Percentiles rank a stretch among this genome's conserved stretches.
Conservation (phyloP, 2,888 invertebrate species). For the Eupithecia dodoneata region DNA sequence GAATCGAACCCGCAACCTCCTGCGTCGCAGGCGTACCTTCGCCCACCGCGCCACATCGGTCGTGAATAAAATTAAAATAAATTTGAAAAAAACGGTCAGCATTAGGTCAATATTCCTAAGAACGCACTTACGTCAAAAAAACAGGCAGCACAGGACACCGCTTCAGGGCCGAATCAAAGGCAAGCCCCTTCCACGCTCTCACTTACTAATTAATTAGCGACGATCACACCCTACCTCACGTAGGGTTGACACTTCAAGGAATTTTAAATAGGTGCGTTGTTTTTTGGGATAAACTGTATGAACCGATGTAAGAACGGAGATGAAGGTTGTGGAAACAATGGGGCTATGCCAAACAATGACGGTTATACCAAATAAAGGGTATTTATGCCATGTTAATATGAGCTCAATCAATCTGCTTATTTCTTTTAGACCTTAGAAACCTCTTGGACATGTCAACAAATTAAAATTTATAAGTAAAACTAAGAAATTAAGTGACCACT, state of each 20-base stretch:
- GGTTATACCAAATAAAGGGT: no score
- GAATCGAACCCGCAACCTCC: no score
- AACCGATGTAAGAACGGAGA: not conserved
- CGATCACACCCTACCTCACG: slow-evolving; percentile 40
- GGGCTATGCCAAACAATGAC: no score
- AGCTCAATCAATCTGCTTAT: no score
- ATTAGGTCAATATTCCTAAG: not conserved
- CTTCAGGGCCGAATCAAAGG: slow-evolving; percentile 31
- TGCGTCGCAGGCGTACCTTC: no score
- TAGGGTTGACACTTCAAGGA: slow-evolving; percentile 36
- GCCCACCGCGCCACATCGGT: no score
- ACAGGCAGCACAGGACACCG: slow-evolving; percentile 4
- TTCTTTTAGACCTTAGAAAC: no score
- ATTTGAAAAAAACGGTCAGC: not conserved
- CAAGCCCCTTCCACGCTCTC: slow-evolving; percentile 32
- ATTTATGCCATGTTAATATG: no score
- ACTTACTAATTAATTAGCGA: slow-evolving; percentile 45
- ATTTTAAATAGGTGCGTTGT: not conserved
- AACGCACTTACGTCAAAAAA: slow-evolving; percentile 23
- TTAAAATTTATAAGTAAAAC: no score
- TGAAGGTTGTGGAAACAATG: not conserved
- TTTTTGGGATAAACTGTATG: not conserved
- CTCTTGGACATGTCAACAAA: no score
- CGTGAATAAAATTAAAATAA: no score
- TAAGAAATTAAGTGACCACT: no score